Evolutionary conservation across 2,113 vertebrate species (phyloP), one percentile per base, ranked within the genome.

Genomic region (Apteryx mantelli): DNA sequence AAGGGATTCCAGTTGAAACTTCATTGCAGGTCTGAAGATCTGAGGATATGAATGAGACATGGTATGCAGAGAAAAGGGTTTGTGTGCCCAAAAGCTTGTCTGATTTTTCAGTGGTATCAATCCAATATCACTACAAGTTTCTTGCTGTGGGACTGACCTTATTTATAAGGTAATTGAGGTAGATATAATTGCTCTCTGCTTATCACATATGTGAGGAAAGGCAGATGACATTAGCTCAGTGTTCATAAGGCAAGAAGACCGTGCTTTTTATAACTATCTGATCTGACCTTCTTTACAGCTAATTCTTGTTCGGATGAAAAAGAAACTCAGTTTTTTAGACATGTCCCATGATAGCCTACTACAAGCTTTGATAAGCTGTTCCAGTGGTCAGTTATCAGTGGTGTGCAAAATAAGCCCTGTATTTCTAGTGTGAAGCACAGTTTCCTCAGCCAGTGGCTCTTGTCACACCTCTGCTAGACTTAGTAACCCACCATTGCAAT

Each of bases 1-100:
- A 38, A 89, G 94, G 65, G 81, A 64, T 40, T 94, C 44, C 2
- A 15, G 61, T 14, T 83, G 56, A 91, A 95, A 92, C 84, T 93
- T 91, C 86, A 40, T 32, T 68, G 65, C 24, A 40, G 65, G 83
- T 46, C 69, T 84, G 86, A 64, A 82, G 73, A 78, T 40, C 36
- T 60, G 73, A 82, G 91, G 91, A 77, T 84, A 38, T 40, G 53
- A 81, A 28, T 9, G 30, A 91, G 73, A n/a, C 0, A 3, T 63
- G 34, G 69, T 32, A 52, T 21, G 24, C 9, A 30, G 65, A 60
- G 42, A 78, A 77, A 32, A 63, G 78, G 36, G 14, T 5, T 50
- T 64, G 11, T 52, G 34, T 68, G 60, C 52, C 28, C 91, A 75
- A 84, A 93, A 86, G 3, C 15, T 25, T 36, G 42, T 20, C 22